phyloP scores from a whole-genome alignment of 2,797 vertebrate species.

The Diglossa cyanea region DNA sequence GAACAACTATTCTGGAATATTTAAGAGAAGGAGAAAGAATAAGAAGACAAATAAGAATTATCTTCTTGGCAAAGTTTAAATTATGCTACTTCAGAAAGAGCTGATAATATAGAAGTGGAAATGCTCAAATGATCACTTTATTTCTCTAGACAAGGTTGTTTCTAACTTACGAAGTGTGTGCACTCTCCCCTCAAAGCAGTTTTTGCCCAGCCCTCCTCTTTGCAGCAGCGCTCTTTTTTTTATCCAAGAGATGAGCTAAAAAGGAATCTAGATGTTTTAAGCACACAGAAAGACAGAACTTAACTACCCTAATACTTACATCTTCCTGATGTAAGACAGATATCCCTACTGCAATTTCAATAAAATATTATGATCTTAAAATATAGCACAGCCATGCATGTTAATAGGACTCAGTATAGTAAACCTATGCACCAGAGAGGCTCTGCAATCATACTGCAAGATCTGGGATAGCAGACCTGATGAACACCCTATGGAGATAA shows the following conservation, averaged over 20 bases:
- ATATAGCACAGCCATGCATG: background rate
- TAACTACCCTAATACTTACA: background rate
- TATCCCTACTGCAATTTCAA: background rate
- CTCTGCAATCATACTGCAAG: background rate
- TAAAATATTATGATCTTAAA: background rate
- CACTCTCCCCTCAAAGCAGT: background rate
- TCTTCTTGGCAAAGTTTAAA: background rate
- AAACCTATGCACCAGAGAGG: background rate
- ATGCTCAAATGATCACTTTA: background rate
- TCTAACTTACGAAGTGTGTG: background rate
- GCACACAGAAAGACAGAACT: background rate
- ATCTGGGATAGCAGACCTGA: background rate
- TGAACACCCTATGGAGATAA: background rate
- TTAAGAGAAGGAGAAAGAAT: background rate
- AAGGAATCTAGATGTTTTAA: background rate
- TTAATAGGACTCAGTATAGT: background rate
- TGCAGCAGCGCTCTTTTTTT: background rate
- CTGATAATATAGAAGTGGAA: background rate
- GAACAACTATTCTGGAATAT: background rate
- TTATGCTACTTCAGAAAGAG: background rate
- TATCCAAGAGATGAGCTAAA: background rate
- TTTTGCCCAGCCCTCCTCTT: background rate
- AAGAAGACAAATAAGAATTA: background rate
- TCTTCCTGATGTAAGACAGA: background rate
- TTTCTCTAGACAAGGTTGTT: background rate